Base-by-base conservation (phyloP, 2,888 invertebrate species). In the Bembecia ichneumoniformis region DNA sequence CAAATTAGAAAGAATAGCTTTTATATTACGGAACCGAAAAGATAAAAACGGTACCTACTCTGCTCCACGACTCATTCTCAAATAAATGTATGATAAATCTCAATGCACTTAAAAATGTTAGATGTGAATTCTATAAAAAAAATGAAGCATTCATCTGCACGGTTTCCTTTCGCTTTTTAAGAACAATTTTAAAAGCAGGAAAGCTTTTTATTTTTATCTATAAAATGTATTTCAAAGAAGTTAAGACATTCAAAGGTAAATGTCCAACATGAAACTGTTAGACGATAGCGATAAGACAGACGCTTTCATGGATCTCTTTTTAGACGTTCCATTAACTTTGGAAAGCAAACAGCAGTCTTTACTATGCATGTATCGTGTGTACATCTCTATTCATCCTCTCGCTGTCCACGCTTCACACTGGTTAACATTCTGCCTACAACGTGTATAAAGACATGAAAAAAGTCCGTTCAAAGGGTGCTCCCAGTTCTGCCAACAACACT, bases 351-450 rank as follows among this genome's bases (percentile, higher is more conserved):
- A 69, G 60, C 53, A 58, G 59, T 50, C 63, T 81, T 64, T 77
- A 83, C 74, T 82, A 81, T 83, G 79, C 77, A 77, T 63, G 72
- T 83, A 82, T 84, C 82, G 59, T 82, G 82, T 83, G 73, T 82
- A 71, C 82, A 84, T 84, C 83, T 83, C 82, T 66, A 76, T 82
- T 80, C 80, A 81, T 57, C 66, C n/a, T 63, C 58, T 60, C 56
- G 63, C 73, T 70, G 76, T 57, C 76, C 79, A 73, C 60, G 63
- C 65, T 65, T 74, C 68, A 71, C 75, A 74, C 76, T 73, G 48
- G 57, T 77, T 73, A 75, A 68, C 66, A 66, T 71, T 53, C 55
- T 52, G 57, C 57, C 59, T 62, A 60, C 64, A 46, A 34, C 28
- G 43, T 15, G 14, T 14, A 66, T 70, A 74, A 75, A 69, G 67